Percentiles rank a stretch among this genome's conserved stretches.
phyloP scores from a whole-genome alignment of 2,113 vertebrate genomes.

The Tachysurus fulvidraco region DNA sequence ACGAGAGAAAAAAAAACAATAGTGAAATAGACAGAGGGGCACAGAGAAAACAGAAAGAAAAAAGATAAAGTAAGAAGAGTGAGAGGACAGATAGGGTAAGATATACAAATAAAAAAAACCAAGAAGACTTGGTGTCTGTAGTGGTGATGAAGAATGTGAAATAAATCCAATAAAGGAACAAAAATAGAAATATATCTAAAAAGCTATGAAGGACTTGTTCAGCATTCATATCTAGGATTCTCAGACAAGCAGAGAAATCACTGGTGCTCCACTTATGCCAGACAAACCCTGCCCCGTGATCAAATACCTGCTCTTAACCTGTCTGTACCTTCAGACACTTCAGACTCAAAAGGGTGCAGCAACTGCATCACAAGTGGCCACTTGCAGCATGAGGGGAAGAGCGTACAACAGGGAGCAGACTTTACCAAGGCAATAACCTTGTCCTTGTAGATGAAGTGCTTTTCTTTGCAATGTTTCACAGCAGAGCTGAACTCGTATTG shows the following conservation, averaged over 20 bases:
- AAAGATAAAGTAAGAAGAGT: neutral
- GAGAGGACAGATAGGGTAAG: slow-evolving; percentile 37
- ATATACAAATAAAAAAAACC: neutral
- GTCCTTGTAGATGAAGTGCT: slow-evolving; percentile 20
- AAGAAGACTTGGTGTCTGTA: neutral
- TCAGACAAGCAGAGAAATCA: slow-evolving; percentile 56
- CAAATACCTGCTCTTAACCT: slow-evolving; percentile 37
- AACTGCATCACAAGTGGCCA: slow-evolving; percentile 26
- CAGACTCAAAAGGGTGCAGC: slow-evolving; percentile 25
- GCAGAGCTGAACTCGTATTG: slow-evolving; percentile 3
- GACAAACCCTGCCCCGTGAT: slow-evolving; percentile 14
- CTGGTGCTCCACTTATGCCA: slow-evolving; percentile 33
- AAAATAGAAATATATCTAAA: neutral
- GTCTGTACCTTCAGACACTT: slow-evolving; percentile 23
- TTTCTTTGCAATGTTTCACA: neutral
- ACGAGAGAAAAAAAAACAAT: neutral
- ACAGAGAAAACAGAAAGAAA: neutral
- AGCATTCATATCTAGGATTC: too few relatives aligned
- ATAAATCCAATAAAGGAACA: slow-evolving; percentile 52
- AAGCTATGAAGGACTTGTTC: neutral
- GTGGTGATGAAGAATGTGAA: neutral
- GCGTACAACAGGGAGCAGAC: neutral
- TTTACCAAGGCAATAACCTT: slow-evolving; percentile 15
- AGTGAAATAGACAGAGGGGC: neutral
- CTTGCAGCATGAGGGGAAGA: neutral